Conservation (phyloP, 2,113 vertebrate genomes). For the Microcebus jonahi region DNA sequence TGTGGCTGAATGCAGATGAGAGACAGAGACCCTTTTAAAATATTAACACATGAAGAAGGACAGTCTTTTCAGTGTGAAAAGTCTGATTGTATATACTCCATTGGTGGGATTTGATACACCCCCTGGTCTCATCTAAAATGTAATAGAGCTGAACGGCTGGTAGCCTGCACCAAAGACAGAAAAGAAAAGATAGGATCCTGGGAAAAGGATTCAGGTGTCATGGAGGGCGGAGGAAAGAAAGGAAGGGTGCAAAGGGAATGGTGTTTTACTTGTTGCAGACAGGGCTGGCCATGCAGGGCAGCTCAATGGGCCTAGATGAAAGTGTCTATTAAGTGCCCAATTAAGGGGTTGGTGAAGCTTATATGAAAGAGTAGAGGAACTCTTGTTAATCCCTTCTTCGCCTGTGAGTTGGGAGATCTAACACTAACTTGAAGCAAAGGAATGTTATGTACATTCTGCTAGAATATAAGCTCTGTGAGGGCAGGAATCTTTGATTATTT, state of each 20-base stretch:
- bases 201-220: neutral
- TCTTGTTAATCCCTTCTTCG: neutral
- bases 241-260: neutral
- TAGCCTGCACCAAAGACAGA: neutral
- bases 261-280: neutral
- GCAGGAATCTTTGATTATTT: neutral
- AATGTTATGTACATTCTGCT: neutral
- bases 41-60: neutral
- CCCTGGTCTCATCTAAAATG: neutral
- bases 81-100: neutral
- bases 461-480: neutral
- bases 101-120: neutral
- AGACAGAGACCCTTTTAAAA: neutral
- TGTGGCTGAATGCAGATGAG: neutral
- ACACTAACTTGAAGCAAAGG: neutral
- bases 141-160: neutral
- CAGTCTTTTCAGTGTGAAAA: neutral
- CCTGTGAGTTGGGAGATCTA: neutral
- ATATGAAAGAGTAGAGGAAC: neutral
- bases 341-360: neutral
- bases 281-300: neutral
- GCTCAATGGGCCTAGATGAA: neutral
- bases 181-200: neutral
- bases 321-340: neutral
- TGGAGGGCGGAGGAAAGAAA: neutral